Evolutionary conservation across 2,113 vertebrate species (phyloP).

Genomic region (Haplotaxodon microlepis): DNA sequence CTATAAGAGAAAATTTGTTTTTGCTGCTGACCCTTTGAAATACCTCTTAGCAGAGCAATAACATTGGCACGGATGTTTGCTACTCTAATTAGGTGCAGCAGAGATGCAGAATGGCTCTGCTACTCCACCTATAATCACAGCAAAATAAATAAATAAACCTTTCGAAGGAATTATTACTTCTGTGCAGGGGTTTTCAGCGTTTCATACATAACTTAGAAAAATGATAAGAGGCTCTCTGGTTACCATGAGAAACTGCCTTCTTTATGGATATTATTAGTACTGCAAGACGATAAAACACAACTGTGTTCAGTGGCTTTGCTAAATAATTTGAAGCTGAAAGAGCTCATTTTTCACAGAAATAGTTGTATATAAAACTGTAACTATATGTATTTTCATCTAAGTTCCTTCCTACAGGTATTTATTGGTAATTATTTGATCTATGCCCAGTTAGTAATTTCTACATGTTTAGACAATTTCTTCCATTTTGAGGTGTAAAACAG

Average conservation of each 20-base stretch:
- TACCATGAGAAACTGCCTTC: neutral
- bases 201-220: neutral
- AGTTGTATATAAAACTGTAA: neutral
- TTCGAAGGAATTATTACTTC: neutral
- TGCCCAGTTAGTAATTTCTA: neutral
- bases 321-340: neutral
- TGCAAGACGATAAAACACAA: neutral
- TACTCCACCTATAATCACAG: neutral
- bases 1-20: neutral
- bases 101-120: neutral
- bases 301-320: neutral
- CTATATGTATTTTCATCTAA: fast-evolving
- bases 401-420: neutral
- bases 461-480: neutral
- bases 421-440: neutral
- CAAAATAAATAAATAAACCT: neutral
- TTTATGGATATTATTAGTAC: neutral
- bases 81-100: neutral
- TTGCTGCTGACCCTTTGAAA: neutral
- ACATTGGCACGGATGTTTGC: neutral
- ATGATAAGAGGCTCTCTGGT: neutral
- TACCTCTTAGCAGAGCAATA: neutral
- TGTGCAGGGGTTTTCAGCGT: neutral
- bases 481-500: neutral
- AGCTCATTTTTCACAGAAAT: fast-evolving